phyloP scores from a whole-genome alignment of 2,888 invertebrate genomes.

The Papilio gigon region DNA sequence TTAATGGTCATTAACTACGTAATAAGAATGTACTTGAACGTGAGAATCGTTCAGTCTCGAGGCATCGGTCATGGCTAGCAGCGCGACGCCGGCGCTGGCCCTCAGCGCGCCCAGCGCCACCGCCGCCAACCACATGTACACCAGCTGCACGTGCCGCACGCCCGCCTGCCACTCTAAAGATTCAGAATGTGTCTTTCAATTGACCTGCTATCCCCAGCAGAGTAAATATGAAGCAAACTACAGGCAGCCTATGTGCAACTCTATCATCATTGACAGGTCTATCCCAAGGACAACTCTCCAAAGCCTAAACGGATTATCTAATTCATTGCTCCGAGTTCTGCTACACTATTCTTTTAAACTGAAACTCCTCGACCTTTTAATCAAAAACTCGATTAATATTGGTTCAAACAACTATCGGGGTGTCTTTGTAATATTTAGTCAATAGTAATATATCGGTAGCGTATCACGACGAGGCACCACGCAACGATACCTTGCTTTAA shows the following conservation, averaged over 20 bases:
- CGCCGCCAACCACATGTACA: conserved; percentile 79
- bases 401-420: too few relatives aligned
- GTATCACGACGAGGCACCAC: neutral
- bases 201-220: neutral
- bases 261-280: neutral
- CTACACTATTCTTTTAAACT: neutral
- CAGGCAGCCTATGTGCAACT: neutral
- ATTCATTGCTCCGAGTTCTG: too few relatives aligned
- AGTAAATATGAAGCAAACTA: neutral
- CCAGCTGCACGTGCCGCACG: conserved; percentile 78
- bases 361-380: neutral
- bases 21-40: conserved; percentile 56
- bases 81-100: conserved; percentile 79
- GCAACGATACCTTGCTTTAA: neutral
- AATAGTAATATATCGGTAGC: neutral
- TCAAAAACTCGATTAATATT: too few relatives aligned
- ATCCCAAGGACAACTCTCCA: neutral
- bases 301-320: too few relatives aligned
- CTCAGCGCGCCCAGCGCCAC: conserved; percentile 77
- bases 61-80: conserved; percentile 77
- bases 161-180: conserved; percentile 70
- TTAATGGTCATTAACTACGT: neutral
- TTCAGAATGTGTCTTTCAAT: neutral
- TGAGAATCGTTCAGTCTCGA: conserved; percentile 59
- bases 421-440: neutral